Base-by-base conservation (phyloP, 2,888 invertebrate genomes). In the Automeris io region DNA sequence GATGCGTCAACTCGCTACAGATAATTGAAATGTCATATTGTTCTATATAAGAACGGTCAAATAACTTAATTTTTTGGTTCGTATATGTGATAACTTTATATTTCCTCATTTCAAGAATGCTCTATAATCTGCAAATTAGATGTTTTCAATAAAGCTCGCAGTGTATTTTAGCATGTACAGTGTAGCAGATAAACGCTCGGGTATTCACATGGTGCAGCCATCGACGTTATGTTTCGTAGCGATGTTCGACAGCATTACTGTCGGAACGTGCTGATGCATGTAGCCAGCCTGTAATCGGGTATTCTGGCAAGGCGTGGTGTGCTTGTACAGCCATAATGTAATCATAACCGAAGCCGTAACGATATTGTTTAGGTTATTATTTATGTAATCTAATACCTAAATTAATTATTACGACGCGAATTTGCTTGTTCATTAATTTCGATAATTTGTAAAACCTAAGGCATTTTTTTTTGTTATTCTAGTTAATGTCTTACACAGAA, bases 181-280 rank as follows among this genome's bases (percentile, higher is more conserved):
- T 50, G 46, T 51, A 45, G 41, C 45, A 39, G 35, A 39, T 36
- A n/a, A n/a, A 44, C 40, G 46, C 47, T 64, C 49, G 51, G 43
- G 46, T 59, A 68, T 68, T 57, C 68, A 43, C 46, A 47, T 46
- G 54, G 54, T 45, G 51, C 43, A 47, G 40, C 51, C 37, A 42
- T 45, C 47, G 38, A 47, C 61, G 67, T 66, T 64, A 66, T 64
- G 68, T 57, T 60, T 53, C 56, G 39, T 52, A 54, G 56, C 57
- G 60, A 64, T 69, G 68, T 73, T 69, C 70, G 63, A 65, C 71
- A 57, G 63, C 62, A 61, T 68, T 68, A 70, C 72, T 54, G 61
- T 51, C 51, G 58, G 57, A 48, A 70, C 76, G 74, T 79, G 78
- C 72, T 68, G 70, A 69, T 66, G 75, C 79, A 77, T 73, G 58